A percentile compares a stretch with the other conserved stretches of the same genome.
Evolutionary conservation across 1,140 invertebrate genomes (phyloP).

Genomic region (Bilobella aurantiaca): DNA sequence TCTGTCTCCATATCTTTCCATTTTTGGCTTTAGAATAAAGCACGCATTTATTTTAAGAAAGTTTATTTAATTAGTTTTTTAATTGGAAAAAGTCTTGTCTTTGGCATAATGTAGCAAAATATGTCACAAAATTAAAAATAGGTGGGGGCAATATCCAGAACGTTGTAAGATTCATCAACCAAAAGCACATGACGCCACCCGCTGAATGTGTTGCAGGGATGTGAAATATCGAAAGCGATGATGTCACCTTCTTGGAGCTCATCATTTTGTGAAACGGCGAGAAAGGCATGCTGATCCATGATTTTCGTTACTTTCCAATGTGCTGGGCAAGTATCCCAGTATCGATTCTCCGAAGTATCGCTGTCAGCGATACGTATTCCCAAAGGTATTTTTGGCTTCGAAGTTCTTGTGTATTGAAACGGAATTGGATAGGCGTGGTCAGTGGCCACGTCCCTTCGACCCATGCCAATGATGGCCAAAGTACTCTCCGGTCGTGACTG

Average conservation of each 20-base stretch:
- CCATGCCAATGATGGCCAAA: slow-evolving; percentile 23
- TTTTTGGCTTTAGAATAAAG: too few species aligned
- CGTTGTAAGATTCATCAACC: slow-evolving; percentile 18
- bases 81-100: too few species aligned
- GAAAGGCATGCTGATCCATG: slow-evolving; percentile 33
- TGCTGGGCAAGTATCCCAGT: not conserved
- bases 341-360: not conserved
- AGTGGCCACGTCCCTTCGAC: slow-evolving; percentile 22
- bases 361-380: too few species aligned
- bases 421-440: slow-evolving; percentile 29
- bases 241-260: slow-evolving; percentile 28
- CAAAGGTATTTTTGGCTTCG: too few species aligned
- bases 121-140: too few species aligned
- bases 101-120: too few species aligned
- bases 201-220: slow-evolving; percentile 29
- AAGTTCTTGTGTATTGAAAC: slow-evolving; percentile 3
- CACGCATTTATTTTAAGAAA: too few species aligned
- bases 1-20: too few species aligned
- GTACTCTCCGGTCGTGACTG: slow-evolving; percentile 26
- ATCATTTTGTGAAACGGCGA: slow-evolving; percentile 12
- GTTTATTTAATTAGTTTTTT: too few species aligned
- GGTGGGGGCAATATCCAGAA: slow-evolving; percentile 16
- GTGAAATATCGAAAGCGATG: slow-evolving; percentile 23
- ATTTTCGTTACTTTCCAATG: slow-evolving; percentile 24
- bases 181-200: slow-evolving; percentile 22